Conservation (phyloP, 2,888 invertebrate genomes). For the Epiblema foenella region DNA sequence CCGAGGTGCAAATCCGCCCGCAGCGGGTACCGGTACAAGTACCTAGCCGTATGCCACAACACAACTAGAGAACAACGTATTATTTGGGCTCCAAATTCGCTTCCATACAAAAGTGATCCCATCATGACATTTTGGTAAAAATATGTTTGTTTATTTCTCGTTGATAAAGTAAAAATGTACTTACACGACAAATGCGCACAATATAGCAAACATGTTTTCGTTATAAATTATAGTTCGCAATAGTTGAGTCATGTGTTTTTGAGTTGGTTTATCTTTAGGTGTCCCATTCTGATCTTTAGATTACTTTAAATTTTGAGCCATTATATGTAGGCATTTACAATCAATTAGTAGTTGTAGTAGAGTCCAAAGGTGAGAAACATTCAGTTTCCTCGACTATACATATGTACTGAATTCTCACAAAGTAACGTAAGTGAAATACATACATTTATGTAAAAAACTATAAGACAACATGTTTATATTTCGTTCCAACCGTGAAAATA, state of each 20-base stretch:
- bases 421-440: too few relatives aligned
- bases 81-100: too few relatives aligned
- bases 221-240: background rate
- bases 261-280: background rate
- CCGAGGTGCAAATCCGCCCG: conserved; percentile 62
- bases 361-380: too few relatives aligned
- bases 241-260: conserved; percentile 24
- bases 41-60: conserved; percentile 46
- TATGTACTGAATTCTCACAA: too few relatives aligned
- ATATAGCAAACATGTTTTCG: conserved; percentile 37
- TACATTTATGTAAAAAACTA: too few relatives aligned
- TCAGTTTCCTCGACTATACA: too few relatives aligned
- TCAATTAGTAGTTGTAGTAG: too few relatives aligned
- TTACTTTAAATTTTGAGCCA: too few relatives aligned
- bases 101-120: background rate
- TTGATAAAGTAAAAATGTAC: background rate
- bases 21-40: conserved; percentile 37
- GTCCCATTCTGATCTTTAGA: background rate
- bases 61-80: too few relatives aligned
- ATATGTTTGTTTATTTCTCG: conserved; percentile 14
- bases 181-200: conserved; percentile 7
- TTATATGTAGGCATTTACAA: too few relatives aligned
- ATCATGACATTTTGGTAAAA: conserved; percentile 12
- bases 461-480: too few relatives aligned
- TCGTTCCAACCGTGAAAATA: too few relatives aligned